Conservation (phyloP, 2,113 vertebrate species). For the Promerops cafer region DNA sequence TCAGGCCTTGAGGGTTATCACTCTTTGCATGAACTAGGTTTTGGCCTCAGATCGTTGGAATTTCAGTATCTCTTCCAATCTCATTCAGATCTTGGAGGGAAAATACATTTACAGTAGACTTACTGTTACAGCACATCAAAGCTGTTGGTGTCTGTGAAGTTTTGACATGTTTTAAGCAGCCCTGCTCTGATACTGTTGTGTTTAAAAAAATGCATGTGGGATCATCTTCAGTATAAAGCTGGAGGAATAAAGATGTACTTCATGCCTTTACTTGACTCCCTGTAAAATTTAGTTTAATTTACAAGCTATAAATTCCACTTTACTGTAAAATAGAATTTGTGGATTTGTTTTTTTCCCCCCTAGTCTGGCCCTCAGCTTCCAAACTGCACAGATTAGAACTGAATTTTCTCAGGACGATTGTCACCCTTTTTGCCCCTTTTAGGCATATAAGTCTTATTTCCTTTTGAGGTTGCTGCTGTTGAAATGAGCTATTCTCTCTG, state of each 20-base stretch:
- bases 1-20: neutral
- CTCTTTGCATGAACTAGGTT: neutral
- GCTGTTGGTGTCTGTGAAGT: neutral
- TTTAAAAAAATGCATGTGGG: neutral
- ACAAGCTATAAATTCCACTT: neutral
- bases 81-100: neutral
- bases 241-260: neutral
- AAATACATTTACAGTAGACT: neutral
- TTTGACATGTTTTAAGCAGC: neutral
- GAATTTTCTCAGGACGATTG: neutral
- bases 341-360: fast-evolving
- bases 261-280: neutral
- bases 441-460: neutral
- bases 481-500: neutral
- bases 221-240: neutral
- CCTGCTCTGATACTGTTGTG: neutral
- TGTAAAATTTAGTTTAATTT: neutral
- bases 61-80: neutral
- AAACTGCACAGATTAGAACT: neutral
- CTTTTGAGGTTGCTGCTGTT: neutral
- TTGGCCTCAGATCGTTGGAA: neutral
- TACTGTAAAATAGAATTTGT: neutral
- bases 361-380: neutral
- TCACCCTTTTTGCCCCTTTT: neutral
- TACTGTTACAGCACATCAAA: neutral